Evolutionary conservation across 2,888 invertebrate species (phyloP).

Genomic region (Iselma pallidipennis): DNA sequence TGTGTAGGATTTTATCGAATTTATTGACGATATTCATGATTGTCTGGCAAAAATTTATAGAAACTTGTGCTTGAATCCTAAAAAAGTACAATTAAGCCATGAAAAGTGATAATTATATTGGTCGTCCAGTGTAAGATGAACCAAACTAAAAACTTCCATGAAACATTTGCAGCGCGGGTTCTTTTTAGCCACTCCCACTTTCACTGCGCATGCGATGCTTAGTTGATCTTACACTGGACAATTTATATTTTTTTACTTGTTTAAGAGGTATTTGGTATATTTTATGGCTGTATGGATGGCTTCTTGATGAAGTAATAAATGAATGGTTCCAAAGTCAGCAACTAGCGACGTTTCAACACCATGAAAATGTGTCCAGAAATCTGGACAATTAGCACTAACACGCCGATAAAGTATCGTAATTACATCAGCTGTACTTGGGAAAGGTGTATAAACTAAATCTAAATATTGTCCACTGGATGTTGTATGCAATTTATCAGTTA

Average conservation of each 20-base stretch:
- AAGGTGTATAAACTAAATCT: slow-evolving; percentile 69
- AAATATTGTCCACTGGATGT: slow-evolving; percentile 75
- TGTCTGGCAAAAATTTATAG: slow-evolving; percentile 33
- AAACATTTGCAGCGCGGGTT: too few relatives aligned
- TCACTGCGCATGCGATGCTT: too few relatives aligned
- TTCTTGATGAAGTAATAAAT: slow-evolving; percentile 72
- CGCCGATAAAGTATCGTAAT: slow-evolving; percentile 76
- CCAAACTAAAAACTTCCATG: too few relatives aligned
- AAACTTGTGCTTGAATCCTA: slow-evolving; percentile 40
- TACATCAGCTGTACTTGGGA: slow-evolving; percentile 63
- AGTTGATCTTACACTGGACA: too few relatives aligned
- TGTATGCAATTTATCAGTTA: slow-evolving; percentile 78
- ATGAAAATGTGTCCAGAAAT: slow-evolving; percentile 79
- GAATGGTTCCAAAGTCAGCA: slow-evolving; percentile 66
- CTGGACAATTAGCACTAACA: slow-evolving; percentile 80
- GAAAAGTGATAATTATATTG: too few relatives aligned
- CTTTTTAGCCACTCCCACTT: too few relatives aligned
- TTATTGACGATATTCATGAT: slow-evolving; percentile 37
- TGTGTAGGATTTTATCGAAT: slow-evolving; percentile 36
- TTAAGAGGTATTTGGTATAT: slow-evolving; percentile 66
- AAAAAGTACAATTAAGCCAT: slow-evolving; percentile 14
- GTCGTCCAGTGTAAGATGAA: too few relatives aligned
- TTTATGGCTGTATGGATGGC: slow-evolving; percentile 72
- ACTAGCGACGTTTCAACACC: slow-evolving; percentile 79
- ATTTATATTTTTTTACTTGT: slow-evolving; percentile 58